phyloP scores from a whole-genome alignment of 1,140 invertebrate genomes.

The Polypedilum pembai region DNA sequence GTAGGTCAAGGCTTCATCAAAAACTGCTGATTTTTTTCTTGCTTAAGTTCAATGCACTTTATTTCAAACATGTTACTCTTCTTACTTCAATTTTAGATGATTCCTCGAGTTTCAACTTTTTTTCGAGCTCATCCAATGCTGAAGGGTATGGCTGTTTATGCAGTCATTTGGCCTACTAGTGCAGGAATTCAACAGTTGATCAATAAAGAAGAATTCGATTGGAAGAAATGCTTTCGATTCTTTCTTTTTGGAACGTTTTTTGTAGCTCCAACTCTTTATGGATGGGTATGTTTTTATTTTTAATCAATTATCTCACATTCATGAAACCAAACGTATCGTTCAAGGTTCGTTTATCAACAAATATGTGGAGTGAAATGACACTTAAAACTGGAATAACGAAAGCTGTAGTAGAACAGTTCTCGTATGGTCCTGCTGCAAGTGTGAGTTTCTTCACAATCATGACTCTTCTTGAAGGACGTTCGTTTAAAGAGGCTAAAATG shows the following conservation, averaged over 20 bases:
- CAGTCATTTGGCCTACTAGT: conserved; percentile 60
- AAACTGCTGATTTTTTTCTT: too few relatives aligned
- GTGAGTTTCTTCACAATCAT: conserved; percentile 74
- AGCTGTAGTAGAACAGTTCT: conserved; percentile 70
- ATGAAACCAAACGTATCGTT: too few relatives aligned
- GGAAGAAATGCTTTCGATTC: conserved; percentile 53
- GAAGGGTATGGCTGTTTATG: conserved; percentile 64
- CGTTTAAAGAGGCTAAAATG: conserved; percentile 53
- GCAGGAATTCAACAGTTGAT: conserved; percentile 55
- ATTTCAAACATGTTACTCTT: background rate
- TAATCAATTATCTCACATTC: too few relatives aligned
- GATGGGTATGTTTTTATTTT: conserved; percentile 45
- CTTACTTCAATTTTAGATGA: conserved; percentile 21
- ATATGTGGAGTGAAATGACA: conserved; percentile 56
- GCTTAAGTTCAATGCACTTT: background rate
- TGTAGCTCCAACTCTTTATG: conserved; percentile 62
- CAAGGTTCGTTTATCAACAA: conserved; percentile 49
- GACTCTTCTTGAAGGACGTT: conserved; percentile 66
- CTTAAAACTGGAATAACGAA: conserved; percentile 59
- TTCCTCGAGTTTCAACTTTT: background rate
- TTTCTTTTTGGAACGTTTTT: conserved; percentile 60
- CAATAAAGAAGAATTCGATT: conserved; percentile 47
- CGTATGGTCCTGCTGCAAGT: conserved; percentile 72
- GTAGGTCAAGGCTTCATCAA: background rate
- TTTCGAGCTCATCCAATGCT: conserved; percentile 38